Percentiles rank a stretch among this genome's conserved stretches.
These are phyloP conservation scores for Mallotus villosus DNA, from an alignment of 2,797 vertebrate species.

Conservation along the genomic window DNA sequence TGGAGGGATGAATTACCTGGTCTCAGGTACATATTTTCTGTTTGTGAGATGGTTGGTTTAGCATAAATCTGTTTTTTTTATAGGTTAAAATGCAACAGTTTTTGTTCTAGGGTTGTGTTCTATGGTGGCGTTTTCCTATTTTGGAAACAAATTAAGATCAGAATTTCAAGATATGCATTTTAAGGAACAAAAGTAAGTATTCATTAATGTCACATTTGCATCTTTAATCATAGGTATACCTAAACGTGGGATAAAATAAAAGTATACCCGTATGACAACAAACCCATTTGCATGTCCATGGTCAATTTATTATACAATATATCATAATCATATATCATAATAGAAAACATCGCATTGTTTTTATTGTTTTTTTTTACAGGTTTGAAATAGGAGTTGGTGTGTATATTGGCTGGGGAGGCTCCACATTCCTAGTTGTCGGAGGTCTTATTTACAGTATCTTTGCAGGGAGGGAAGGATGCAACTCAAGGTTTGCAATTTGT, in stretches of 20 bases:
- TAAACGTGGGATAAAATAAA: not conserved
- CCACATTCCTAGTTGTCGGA: conserved; percentile 85
- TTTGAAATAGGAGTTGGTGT: conserved; percentile 89
- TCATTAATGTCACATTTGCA: not conserved
- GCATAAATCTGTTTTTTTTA: not conserved
- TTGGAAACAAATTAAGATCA: conserved; percentile 69
- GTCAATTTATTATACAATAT: not conserved
- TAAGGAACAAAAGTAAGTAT: conserved; percentile 68
- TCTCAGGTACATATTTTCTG: conserved; percentile 64
- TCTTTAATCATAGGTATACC: not conserved
- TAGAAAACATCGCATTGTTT: not conserved
- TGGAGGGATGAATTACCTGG: conserved; percentile 75
- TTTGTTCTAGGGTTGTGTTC: conserved; percentile 71
- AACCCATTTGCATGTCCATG: not conserved
- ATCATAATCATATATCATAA: not conserved
- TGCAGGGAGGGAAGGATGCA: conserved; percentile 66
- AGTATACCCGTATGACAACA: not conserved
- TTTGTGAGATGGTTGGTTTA: not conserved
- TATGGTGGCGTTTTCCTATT: conserved; percentile 74
- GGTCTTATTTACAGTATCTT: conserved; percentile 86
- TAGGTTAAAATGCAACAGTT: not conserved
- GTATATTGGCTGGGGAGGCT: conserved; percentile 92
- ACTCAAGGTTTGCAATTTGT: conserved; percentile 61
- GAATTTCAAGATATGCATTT: conserved; percentile 72
- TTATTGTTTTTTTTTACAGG: not conserved